Evolutionary conservation across 2,113 vertebrate genomes (phyloP), one percentile per base, ranked within the genome.

Genomic region (Catharus bicknelli): DNA sequence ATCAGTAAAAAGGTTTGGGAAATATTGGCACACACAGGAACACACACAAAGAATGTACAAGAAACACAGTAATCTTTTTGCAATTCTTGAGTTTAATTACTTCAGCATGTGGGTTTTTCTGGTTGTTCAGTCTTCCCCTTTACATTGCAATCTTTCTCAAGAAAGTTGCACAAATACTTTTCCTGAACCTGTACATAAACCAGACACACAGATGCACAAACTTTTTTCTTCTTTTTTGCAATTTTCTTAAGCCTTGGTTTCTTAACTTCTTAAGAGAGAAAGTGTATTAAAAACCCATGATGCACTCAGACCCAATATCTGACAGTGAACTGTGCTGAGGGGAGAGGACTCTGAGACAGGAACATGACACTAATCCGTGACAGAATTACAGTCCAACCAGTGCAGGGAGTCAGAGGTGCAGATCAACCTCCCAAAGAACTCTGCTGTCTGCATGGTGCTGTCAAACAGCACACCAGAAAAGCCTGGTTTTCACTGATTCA

Each of bases 21-120:
- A 88, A 50, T 30, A 36, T 4, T 80, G 53, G 34, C 75, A 88
- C 32, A 83, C 8, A 54, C 50, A 68, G 57, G 62, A 90, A 91
- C 53, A 70, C 27, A 47, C 5, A 9, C 5, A 84, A 74, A 55
- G 19, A 89, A 92, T 0, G 4, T 62, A 92, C 75, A 36, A 86
- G 59, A 91, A 85, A 77, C 77, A 82, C 40, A 45, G 55, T 23
- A 36, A 69, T 30, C 19, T 42, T 88, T 92, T 90, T 79, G 88
- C 88, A 95, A 94, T 78, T 78, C 45, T 90, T 78, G 61, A 68
- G 29, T 95, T 94, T 92, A 96, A 96, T 96, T 90, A 83, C 89
- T 89, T 90, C 76, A 91, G 58, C n/a, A 70, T 67, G 53, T 90
- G 59, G 30, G 10, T 25, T 84, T 58, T 42, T 70, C 16, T 66